Evolutionary conservation across 2,113 vertebrate species (phyloP), one percentile per base, ranked within the genome.

Genomic region (Pluvianellus socialis): DNA sequence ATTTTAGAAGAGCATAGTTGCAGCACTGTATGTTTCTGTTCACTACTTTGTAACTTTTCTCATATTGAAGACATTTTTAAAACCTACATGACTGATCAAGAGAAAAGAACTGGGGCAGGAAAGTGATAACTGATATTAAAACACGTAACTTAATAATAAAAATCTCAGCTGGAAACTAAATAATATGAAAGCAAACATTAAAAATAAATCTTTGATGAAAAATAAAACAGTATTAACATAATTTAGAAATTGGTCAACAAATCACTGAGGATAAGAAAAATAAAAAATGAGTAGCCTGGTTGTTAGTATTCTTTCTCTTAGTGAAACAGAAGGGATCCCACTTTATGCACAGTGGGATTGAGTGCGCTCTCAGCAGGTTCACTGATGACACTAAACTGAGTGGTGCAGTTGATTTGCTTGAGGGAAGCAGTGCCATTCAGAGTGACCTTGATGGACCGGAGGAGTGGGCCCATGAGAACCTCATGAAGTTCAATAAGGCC

Each of bases 401-500:
- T 1, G 12, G 6, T 47, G 33, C 22, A 23, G 14, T 2, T 19
- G 27, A 38, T 76, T 59, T 3, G 0, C 14, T 63, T 17, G 16
- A 89, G 32, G 13, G 21, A 33, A 88, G 16, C 21, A 11, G 8
- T 14, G 4, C 2, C 52, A 50, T 11, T 14, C n/a, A 67, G 20
- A 44, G 21, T 9, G 30, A 72, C 21, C 17, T 32, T 42, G 33
- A 30, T 52, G 42, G 8, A 4, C 28, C 72, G 8, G 12, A 70
- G 33, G 16, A 47, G 10, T 0, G 1, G 3, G 8, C 2, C 26
- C 10, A 24, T 4, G 2, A 20, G 17, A 52, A 40, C 6, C 8
- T 53, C 9, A 5, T 21, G 16, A 79, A 53, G 24, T 50, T 79
- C 61, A 55, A 3, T 6, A 45, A 58, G 5, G 21, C 5, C 30